Evolutionary conservation across 2,113 vertebrate genomes (phyloP), one percentile per base, ranked within the genome.

Genomic region (Genyomyrus donnyi): DNA sequence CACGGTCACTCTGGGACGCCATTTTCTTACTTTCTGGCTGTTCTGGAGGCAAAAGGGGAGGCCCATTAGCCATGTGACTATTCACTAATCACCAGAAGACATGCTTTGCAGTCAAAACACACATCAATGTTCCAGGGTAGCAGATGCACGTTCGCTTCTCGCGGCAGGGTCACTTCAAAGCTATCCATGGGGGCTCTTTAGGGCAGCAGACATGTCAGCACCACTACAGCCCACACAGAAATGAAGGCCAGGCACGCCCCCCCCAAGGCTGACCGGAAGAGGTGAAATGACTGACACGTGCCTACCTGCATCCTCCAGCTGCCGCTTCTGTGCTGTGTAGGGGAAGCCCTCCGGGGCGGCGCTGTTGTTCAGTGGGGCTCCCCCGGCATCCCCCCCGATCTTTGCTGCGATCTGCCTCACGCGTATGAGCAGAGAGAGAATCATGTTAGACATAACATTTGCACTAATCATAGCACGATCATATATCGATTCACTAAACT

Each of bases 21-120:
- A 98, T 90, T 91, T 98, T 98, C 95, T 98, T 98, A 92, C 97
- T 97, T 91, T 98, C 97, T 0, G 98, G 98, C 90, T 98, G 97
- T 94, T 98, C 97, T 98, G 94, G 58, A 42, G 80, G 27, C 10
- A 87, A n/a, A 11, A 31, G 42, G 83, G 62, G 17, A 45, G 74
- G 31, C 1, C 27, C 49, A 19, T 88, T 50, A 31, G 35, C 39
- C 13, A 45, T 58, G 24, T 46, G 58, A 46, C 56, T 48, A 56
- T 88, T 58, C 27, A 6, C 17, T 6, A 88, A 88, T 45, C 7
- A n/a, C 3, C 15, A 88, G 35, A 39, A 62, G 35, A 88, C 9
- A 62, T 8, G 35, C 15, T 35, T 58, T 1, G 31, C 24, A 15
- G 48, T 87, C 13, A 53, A 17, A 17, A 31, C 46, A 53, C 21